These are phyloP conservation scores for Toxotes jaculatrix DNA, from an alignment of 2,113 vertebrate species.

Conservation along the genomic window DNA sequence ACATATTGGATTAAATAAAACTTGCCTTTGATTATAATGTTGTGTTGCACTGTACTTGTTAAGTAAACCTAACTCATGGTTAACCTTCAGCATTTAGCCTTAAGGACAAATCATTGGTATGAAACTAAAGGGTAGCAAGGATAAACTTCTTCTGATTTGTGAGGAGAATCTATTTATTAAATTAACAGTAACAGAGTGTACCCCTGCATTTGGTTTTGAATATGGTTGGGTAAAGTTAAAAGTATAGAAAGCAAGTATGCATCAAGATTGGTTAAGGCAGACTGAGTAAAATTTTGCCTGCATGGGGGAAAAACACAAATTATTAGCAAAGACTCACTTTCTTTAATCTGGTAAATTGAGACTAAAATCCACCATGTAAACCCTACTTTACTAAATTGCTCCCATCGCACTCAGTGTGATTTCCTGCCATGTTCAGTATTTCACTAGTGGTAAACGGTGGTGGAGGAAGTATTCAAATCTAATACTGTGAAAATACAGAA, in stretches of 20 bases:
- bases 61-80: not conserved
- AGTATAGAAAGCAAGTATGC: not conserved
- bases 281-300: not conserved
- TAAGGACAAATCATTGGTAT: not conserved
- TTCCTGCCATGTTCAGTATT: not conserved
- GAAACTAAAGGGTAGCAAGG: not conserved
- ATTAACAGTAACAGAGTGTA: not conserved
- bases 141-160: not conserved
- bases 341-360: not conserved
- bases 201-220: too few species aligned
- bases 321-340: not conserved
- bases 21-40: constrained; percentile 62
- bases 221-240: too few species aligned
- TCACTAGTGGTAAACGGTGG: not conserved
- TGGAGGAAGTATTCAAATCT: too few species aligned
- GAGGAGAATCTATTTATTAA: not conserved
- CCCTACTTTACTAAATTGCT: not conserved
- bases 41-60: constrained; percentile 51
- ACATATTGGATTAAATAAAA: constrained; percentile 70
- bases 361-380: not conserved
- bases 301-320: not conserved
- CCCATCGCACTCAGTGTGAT: not conserved
- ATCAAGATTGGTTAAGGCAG: not conserved
- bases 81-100: not conserved
- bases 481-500: too few species aligned